Base-by-base conservation (phyloP, 2,113 vertebrate genomes). In the Cygnus atratus region DNA sequence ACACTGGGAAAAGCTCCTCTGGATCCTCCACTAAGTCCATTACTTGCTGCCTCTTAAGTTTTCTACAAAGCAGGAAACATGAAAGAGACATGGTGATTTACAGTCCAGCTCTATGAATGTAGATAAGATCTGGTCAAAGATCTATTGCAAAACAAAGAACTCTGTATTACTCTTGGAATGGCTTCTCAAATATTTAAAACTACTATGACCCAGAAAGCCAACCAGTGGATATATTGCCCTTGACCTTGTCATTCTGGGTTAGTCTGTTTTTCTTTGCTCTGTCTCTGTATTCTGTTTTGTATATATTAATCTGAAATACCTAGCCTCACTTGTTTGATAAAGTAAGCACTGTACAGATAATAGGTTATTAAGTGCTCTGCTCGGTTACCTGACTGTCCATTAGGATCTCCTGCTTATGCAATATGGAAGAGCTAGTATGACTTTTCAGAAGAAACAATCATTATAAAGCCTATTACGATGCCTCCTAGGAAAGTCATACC, bases 151-250 rank as follows among this genome's bases (percentile, higher is more conserved):
- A 94, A 72, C 79, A 91, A 92, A 90, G 75, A 93, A 87, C 46
- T 93, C 50, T 67, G 28, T 90, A 76, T 75, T 78, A 84, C 62
- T 88, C 70, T 62, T 87, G 72, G 79, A 95, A 88, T 73, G 80
- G 46, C 54, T 93, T 94, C 79, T 90, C 87, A 96, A 96, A 90
- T 96, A 96, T 96, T 96, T 97, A 85, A 71, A 96, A 90, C 67
- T 68, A 70, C 72, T 46, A 35, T 63, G 87, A 91, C 87, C 82
- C 59, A 96, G 82, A 93, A 92, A 96, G 57, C 35, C 61, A 87
- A 50, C n/a, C 4, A 0, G 75, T 6, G 88, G 79, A 96, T 96
- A 33, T 66, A 92, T 48, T 91, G 75, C 61, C 43, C 68, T 85
- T 1, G 2, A 78, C 61, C 78, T 66, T 89, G 88, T 77, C 67